Evolutionary conservation across 1,140 invertebrate species (phyloP).

Genomic region (Stenopsyche tienmushanensis): DNA sequence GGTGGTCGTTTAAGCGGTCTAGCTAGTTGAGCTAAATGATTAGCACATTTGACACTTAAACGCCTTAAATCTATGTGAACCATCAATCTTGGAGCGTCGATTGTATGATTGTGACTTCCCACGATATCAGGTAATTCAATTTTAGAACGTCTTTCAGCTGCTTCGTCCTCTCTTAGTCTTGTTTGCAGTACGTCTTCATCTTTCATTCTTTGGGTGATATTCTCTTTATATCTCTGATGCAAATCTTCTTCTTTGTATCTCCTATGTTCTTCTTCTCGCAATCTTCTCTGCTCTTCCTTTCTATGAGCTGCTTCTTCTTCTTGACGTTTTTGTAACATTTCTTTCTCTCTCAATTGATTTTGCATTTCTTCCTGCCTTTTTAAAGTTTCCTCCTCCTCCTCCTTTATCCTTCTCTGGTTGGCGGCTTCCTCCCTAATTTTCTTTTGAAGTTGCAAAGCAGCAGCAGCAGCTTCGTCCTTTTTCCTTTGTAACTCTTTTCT

Average conservation of each 20-base stretch:
- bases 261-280: conserved; percentile 7
- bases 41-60: conserved; percentile 28
- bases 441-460: conserved; percentile 18
- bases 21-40: conserved; percentile 11
- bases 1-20: conserved; percentile 40
- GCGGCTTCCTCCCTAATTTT: conserved; percentile 33
- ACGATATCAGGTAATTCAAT: background rate
- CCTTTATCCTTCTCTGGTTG: conserved; percentile 14
- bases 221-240: conserved; percentile 25
- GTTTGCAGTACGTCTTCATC: conserved; percentile 35
- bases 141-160: background rate
- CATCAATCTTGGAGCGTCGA: conserved; percentile 20
- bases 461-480: conserved; percentile 29
- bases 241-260: conserved; percentile 37
- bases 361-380: conserved; percentile 16
- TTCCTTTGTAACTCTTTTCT: conserved; percentile 32
- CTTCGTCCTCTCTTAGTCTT: conserved; percentile 35
- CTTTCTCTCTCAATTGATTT: conserved; percentile 11
- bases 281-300: no score
- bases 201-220: conserved; percentile 17
- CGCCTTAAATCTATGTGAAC: conserved; percentile 44
- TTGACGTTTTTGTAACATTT: background rate
- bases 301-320: conserved; percentile 31
- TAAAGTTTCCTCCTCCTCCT: conserved; percentile 17
- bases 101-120: background rate